phyloP scores from a whole-genome alignment of 2,888 invertebrate genomes.

The Drosophila nr. fundita region DNA sequence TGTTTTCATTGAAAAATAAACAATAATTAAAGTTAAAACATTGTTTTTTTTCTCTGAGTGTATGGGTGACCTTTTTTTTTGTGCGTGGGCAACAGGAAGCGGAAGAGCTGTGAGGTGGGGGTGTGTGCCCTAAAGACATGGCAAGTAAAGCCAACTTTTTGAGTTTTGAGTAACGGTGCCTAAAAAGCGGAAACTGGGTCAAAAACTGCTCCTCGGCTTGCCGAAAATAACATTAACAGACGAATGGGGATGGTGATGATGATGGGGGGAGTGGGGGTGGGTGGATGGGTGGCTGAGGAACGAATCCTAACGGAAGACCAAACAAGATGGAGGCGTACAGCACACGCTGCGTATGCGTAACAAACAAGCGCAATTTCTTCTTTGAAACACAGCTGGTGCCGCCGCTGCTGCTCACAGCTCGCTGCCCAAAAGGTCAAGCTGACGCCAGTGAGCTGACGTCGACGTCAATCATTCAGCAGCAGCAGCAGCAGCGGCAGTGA shows the following conservation, averaged over 20 bases:
- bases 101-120: background rate
- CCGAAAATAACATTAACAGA: slow-evolving; percentile 36
- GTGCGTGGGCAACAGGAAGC: slow-evolving; percentile 24
- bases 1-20: background rate
- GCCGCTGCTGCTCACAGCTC: slow-evolving; percentile 5
- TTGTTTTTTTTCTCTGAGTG: background rate
- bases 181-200: slow-evolving; percentile 78
- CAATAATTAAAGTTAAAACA: background rate
- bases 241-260: background rate
- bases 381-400: slow-evolving; percentile 30
- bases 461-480: slow-evolving; percentile 60
- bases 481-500: slow-evolving; percentile 48
- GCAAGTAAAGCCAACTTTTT: slow-evolving; percentile 46
- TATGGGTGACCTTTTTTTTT: slow-evolving; percentile 31
- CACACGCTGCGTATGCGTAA: slow-evolving; percentile 72
- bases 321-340: slow-evolving; percentile 35
- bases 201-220: slow-evolving; percentile 53
- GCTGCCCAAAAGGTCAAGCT: slow-evolving; percentile 72
- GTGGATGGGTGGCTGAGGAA: slow-evolving; percentile 9
- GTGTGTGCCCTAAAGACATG: slow-evolving; percentile 37
- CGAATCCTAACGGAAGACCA: background rate
- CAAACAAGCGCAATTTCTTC: slow-evolving; percentile 49
- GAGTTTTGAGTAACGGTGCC: slow-evolving; percentile 56
- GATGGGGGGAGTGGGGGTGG: slow-evolving; percentile 3
- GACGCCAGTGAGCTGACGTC: slow-evolving; percentile 29